Conservation (phyloP, 2,113 vertebrate genomes). For the Leptocoma aspasia region DNA sequence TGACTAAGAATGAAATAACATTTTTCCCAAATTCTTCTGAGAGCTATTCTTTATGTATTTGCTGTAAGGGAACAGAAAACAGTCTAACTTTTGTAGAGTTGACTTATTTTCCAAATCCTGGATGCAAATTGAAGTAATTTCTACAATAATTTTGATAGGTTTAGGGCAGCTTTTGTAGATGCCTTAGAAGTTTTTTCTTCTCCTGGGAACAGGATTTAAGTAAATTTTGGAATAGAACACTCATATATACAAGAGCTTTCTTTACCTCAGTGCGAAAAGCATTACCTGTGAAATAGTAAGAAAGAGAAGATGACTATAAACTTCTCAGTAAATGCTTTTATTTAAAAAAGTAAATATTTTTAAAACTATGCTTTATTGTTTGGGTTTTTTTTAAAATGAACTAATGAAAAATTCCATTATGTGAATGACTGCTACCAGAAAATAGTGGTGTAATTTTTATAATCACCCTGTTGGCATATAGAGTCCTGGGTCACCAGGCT, state of each 20-base stretch:
- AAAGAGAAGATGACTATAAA: not conserved
- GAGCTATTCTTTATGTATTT: not conserved
- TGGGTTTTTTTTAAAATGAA: not conserved
- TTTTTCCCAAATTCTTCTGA: not conserved
- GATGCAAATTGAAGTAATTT: not conserved
- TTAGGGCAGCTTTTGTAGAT: not conserved
- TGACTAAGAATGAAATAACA: not conserved
- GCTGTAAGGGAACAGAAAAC: not conserved
- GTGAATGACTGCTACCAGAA: not conserved
- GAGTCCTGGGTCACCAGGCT: rapidly evolving
- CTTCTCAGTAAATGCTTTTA: not conserved
- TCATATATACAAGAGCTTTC: not conserved
- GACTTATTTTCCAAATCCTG: not conserved
- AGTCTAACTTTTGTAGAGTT: not conserved
- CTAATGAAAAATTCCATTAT: not conserved
- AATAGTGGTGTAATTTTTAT: not conserved
- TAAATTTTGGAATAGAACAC: not conserved
- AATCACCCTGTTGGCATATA: not conserved
- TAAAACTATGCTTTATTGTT: not conserved
- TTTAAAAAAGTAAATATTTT: not conserved
- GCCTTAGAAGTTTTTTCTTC: not conserved
- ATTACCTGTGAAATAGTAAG: not conserved
- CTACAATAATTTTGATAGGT: not conserved
- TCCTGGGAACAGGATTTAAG: not conserved
- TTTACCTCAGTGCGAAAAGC: not conserved